Base-by-base conservation (phyloP, 2,888 invertebrate species). In the Actias luna region DNA sequence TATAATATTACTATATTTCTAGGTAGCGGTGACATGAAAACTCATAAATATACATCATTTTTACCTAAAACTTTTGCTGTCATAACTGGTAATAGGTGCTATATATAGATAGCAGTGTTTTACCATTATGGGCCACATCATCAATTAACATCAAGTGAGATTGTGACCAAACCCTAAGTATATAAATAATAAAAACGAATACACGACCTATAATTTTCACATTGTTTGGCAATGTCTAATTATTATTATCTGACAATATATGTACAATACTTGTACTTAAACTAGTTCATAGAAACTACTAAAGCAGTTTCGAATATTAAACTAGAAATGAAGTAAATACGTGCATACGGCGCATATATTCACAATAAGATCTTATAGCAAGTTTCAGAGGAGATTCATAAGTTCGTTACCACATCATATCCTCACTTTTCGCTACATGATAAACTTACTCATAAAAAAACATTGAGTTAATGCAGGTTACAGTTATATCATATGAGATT, bases 361-460 rank as follows among this genome's bases (percentile, higher is more conserved):
- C 63, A 63, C 69, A 67, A 64, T 64, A 64, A 27, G 63, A 66
- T 65, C 67, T 66, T 59, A 60, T 59, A 65, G 61, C 64, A 63
- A 62, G 65, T 64, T 64, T 64, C 63, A 62, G 65, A 64, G 67
- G 46, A 65, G 59, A 60, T 65, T 61, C 61, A 62, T 59, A 67
- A 69, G 68, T 70, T 70, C 60, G 61, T 57, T 64, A 64, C 66
- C 67, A 65, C 68, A 63, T 64, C 64, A 66, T 68, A 71, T 71
- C 64, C 66, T 60, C 57, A 61, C 61, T 10, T 60, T 22, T n/a
- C 27, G n/a, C 42, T 42, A 22, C 27, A 42, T 42, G 18, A 46
- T 22, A 39, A 36, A n/a, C 25, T n/a, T 50, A 22, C 16, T 22
- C 31, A 16, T 18, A 29, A n/a, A 16, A 55, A n/a, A n/a, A 50